A percentile compares a stretch with the other conserved stretches of the same genome.
Conservation (phyloP, 2,888 invertebrate genomes). For the Isotomurus palustris region DNA sequence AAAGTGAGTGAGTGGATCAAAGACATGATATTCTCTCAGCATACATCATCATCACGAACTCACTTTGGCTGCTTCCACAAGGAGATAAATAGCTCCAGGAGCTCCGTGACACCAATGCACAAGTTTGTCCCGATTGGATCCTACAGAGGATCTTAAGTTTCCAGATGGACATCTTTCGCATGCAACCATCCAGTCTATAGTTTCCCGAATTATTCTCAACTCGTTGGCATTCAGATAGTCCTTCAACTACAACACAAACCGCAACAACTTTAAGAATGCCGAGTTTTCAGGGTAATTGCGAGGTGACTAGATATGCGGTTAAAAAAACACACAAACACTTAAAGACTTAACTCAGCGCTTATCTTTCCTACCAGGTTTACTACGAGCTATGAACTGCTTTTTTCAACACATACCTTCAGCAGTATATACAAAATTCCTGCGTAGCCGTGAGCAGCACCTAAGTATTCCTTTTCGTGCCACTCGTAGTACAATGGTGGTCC, state of each 20-base stretch:
- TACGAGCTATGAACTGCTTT: too few species aligned
- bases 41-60: too few species aligned
- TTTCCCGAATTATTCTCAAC: conserved; percentile 58
- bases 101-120: conserved; percentile 96
- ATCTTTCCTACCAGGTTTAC: too few species aligned
- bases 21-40: too few species aligned
- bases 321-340: too few species aligned
- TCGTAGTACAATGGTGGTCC: conserved; percentile 64
- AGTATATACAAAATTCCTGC: conserved; percentile 78
- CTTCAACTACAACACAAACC: conserved; percentile 53
- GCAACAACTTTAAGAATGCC: too few species aligned
- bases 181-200: conserved; percentile 61
- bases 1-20: neutral
- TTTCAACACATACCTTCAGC: conserved; percentile 71
- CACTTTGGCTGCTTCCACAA: conserved; percentile 64
- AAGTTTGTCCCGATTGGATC: conserved; percentile 65
- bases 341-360: too few species aligned
- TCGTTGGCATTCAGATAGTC: conserved; percentile 57
- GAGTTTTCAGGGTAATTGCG: too few species aligned
- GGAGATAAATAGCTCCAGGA: conserved; percentile 74
- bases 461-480: conserved; percentile 80
- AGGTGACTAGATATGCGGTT: too few species aligned
- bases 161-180: conserved; percentile 40
- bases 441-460: conserved; percentile 78
- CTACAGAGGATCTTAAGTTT: conserved; percentile 60